These are phyloP conservation scores for Drosophila antonietae DNA, from an alignment of 2,888 invertebrate genomes.

Conservation along the genomic window DNA sequence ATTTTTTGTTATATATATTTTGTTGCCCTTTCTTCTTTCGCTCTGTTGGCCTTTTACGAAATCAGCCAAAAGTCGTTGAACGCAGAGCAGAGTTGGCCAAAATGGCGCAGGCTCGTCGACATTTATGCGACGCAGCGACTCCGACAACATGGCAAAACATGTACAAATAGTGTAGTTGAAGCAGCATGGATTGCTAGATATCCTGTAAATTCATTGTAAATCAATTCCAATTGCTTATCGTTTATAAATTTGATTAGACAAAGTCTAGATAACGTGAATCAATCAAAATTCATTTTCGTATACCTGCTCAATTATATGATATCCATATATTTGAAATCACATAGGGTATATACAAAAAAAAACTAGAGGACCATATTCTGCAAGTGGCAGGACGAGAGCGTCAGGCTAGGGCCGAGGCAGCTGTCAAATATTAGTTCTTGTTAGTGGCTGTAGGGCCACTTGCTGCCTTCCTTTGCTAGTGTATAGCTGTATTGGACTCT, in stretches of 20 bases:
- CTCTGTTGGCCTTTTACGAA: constrained; percentile 71
- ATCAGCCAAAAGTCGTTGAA: constrained; percentile 79
- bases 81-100: constrained; percentile 48
- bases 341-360: constrained; percentile 21
- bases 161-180: neutral
- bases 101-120: constrained; percentile 57
- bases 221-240: neutral
- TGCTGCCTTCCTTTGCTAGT: constrained; percentile 19
- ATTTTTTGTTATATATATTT: constrained; percentile 9
- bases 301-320: neutral
- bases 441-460: constrained; percentile 49
- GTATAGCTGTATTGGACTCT: constrained; percentile 2
- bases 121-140: constrained; percentile 53
- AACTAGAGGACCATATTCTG: neutral
- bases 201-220: neutral
- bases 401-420: constrained; percentile 38
- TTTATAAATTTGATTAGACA: neutral
- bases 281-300: neutral
- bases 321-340: neutral
- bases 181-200: neutral
- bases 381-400: constrained; percentile 13
- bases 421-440: constrained; percentile 65
- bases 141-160: constrained; percentile 20
- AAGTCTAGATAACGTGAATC: neutral
- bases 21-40: constrained; percentile 32